Evolutionary conservation across 2,113 vertebrate genomes (phyloP), one percentile per base, ranked within the genome.

Genomic region (Lagenorhynchus albirostris): DNA sequence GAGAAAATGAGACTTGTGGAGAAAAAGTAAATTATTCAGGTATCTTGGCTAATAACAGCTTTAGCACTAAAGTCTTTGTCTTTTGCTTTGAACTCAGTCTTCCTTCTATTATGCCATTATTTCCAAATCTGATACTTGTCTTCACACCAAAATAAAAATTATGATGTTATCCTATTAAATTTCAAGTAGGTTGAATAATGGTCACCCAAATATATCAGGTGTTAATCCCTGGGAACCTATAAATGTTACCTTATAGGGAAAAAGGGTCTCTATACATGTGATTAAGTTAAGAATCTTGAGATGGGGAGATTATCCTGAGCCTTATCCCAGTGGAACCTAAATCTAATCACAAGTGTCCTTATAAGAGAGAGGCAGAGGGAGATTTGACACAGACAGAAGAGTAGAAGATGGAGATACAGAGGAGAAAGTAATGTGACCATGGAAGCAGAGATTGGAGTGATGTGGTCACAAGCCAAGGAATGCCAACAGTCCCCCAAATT

Each of bases 61-160:
- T 29, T 0, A 92, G 21, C 20, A 47, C 12, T 80, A 58, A 21
- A 73, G 47, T 94, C 26, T 94, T 68, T 41, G 21, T 38, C 47
- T 80, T 89, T 65, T 73, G 38, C 58, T 95, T 91, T 84, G 25
- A 90, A 91, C 17, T 86, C 15, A 50, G 13, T 71, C 12, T 62
- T 55, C n/a, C 95, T 95, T 89, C 50, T 89, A n/a, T 62, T 82
- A 63, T 17, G 58, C 1, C 41, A 50, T 62, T 33, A 95, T 90
- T 94, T 89, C 60, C 25, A 29, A 36, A 53, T 76, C 33, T 89
- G 18, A 89, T 83, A 12, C 81, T 73, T 94, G 18, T 65, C 44
- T 71, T 80, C 53, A 83, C 74, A 44, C 23, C 95, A 95, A 97
- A 88, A 65, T 81, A 62, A 70, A 91, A 74, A 79, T 73, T 79